phyloP scores from a whole-genome alignment of 2,888 invertebrate species.

The Panorpa germanica region DNA sequence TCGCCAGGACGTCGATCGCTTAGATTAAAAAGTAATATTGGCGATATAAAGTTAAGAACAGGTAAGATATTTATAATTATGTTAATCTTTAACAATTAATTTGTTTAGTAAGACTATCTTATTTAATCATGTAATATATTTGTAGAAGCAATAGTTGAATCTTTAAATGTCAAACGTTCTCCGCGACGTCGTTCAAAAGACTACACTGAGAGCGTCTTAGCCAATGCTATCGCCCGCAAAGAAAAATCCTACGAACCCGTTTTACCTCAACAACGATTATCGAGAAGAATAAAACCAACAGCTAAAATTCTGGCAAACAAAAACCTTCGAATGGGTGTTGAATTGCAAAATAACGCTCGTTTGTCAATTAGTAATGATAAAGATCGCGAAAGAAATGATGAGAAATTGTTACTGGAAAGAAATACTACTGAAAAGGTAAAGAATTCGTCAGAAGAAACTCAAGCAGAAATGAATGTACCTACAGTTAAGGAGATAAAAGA shows the following conservation, averaged over 20 bases:
- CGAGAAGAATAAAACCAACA: conserved; percentile 43
- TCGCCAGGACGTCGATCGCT: too few species aligned
- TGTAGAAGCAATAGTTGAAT: too few species aligned
- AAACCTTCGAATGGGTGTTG: conserved; percentile 34
- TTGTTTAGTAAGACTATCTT: too few species aligned
- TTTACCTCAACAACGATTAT: conserved; percentile 22
- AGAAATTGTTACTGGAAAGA: conserved; percentile 16
- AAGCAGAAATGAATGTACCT: neutral
- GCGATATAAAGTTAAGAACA: too few species aligned
- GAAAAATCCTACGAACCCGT: conserved; percentile 41
- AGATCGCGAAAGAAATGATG: conserved; percentile 13
- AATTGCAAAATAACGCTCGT: conserved; percentile 34
- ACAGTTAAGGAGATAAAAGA: conserved; percentile 2
- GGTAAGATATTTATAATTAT: too few species aligned
- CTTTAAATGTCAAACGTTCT: too few species aligned
- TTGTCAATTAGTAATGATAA: conserved; percentile 22
- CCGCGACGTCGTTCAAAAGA: conserved; percentile 43
- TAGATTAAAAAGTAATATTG: too few species aligned
- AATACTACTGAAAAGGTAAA: conserved; percentile 16
- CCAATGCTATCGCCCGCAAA: conserved; percentile 52
- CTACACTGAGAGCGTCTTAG: conserved; percentile 38
- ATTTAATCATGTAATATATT: too few species aligned
- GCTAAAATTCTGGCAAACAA: conserved; percentile 46
- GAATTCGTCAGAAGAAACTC: neutral
- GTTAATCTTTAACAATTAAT: too few species aligned